Evolutionary conservation across 35 echinoderm and acorn worm genomes (phyloP), one percentile per base, ranked within the genome.

Genomic region (Heliocidaris erythrogramma): DNA sequence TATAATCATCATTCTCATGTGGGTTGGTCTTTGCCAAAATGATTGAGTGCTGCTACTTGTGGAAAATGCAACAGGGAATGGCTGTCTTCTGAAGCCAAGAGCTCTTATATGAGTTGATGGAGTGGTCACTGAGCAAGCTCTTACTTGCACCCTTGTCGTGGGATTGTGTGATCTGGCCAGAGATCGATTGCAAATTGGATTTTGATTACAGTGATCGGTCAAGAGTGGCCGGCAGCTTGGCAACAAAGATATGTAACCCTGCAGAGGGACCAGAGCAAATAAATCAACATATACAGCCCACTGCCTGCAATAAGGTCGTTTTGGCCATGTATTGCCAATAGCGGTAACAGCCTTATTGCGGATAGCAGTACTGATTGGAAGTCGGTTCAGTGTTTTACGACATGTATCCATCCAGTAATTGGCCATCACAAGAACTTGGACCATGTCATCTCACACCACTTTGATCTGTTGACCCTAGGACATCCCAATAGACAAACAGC

Each of bases 161-260:
- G 65, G 18, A 56, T n/a, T 78, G 65, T 78, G 65, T 78, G 65
- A 78, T 78, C 65, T 78, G 65, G 65, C 65, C 65, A 7, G 17
- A 78, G 65, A 78, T 78, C 65, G 65, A 78, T 78, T 78, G 65
- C 65, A 78, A 78, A 78, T 27, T 24, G 65, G 65, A 78, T 78
- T 78, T 78, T 78, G 17, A 24, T 78, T 78, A 78, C 7, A 27
- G 65, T 78, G 18, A 78, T 78, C 65, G 65, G 65, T 78, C 65
- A 78, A 78, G 65, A 78, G 65, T n/a, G 65, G 21, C 65, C 65
- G 27, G 65, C 65, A 18, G 18, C 65, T n/a, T 78, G 65, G 27
- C 65, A 78, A 24, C 65, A 18, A 7, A 78, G 65, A 78, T 78
- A 29, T n/a, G 61, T 78, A n/a, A 78, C 65, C 18, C 21, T 5